Percentiles rank a stretch among this genome's conserved stretches.
phyloP scores from a whole-genome alignment of 2,113 vertebrate species.

The Rhea americana region DNA sequence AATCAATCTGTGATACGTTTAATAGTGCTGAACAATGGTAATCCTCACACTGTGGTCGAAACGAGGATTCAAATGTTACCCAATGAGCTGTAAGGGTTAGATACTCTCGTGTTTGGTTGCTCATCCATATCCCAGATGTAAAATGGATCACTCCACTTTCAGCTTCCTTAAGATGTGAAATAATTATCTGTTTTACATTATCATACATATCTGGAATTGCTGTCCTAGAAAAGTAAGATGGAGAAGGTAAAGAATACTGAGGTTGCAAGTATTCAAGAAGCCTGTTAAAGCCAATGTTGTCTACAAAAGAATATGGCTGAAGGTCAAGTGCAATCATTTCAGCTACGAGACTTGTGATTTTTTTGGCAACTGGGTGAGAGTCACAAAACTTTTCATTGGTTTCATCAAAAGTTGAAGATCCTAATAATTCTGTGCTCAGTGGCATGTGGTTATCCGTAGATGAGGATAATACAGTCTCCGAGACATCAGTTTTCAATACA shows the following conservation, averaged over 20 bases:
- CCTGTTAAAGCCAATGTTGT: constrained; percentile 91
- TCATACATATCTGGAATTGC: constrained; percentile 97
- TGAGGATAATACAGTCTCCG: constrained; percentile 78
- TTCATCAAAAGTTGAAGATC: constrained; percentile 79
- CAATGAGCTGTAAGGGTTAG: constrained; percentile 94
- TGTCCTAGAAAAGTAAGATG: constrained; percentile 93
- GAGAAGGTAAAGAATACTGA: constrained; percentile 90
- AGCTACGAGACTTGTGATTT: constrained; percentile 93
- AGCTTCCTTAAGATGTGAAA: constrained; percentile 91
- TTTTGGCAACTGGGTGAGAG: constrained; percentile 94
- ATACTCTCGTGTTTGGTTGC: constrained; percentile 93
- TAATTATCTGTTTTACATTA: constrained; percentile 87
- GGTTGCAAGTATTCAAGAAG: constrained; percentile 94
- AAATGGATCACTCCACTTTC: constrained; percentile 94
- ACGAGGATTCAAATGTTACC: constrained; percentile 89
- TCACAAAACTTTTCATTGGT: constrained; percentile 85
- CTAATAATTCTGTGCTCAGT: constrained; percentile 77
- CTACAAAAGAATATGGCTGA: constrained; percentile 93
- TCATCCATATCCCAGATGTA: constrained; percentile 94
- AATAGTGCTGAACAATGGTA: constrained; percentile 93
- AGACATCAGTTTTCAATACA: constrained; percentile 85
- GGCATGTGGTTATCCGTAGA: constrained; percentile 75
- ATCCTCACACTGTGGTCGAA: constrained; percentile 88
- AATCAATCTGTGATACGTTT: constrained; percentile 91
- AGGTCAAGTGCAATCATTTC: constrained; percentile 99